phyloP scores from a whole-genome alignment of 2,888 invertebrate genomes.

The Lymantria dispar region DNA sequence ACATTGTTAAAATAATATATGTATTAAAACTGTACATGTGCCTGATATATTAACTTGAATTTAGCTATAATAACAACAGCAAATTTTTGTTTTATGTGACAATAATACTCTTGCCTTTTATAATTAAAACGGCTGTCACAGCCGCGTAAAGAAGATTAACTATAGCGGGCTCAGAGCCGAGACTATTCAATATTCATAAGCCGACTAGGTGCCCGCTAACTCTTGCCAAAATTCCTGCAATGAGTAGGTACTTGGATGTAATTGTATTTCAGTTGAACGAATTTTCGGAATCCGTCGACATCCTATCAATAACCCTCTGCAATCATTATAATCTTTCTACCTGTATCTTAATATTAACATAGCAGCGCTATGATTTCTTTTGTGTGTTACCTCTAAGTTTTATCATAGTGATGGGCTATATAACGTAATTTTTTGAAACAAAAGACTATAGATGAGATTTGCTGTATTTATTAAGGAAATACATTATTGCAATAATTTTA shows the following conservation, averaged over 20 bases:
- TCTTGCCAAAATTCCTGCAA: constrained; percentile 28
- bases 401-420: no score
- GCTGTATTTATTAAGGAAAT: no score
- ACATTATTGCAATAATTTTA: no score
- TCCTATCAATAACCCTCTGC: background rate
- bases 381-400: no score
- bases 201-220: constrained; percentile 47
- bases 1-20: no score
- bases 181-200: constrained; percentile 35
- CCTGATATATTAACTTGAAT: no score
- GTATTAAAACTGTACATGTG: no score
- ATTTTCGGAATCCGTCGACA: background rate
- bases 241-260: constrained; percentile 18
- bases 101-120: constrained; percentile 32
- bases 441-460: no score
- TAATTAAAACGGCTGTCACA: constrained; percentile 44
- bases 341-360: no score
- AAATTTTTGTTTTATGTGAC: constrained; percentile 7
- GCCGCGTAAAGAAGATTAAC: constrained; percentile 50
- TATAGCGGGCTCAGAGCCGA: constrained; percentile 39
- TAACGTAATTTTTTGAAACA: no score
- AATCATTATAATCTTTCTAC: no score
- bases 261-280: constrained; percentile 15
- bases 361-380: no score
- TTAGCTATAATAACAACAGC: background rate